A percentile compares a stretch with the other conserved stretches of the same genome.
Conservation (phyloP, 1,140 invertebrate species). For the Antheraea mylitta region DNA sequence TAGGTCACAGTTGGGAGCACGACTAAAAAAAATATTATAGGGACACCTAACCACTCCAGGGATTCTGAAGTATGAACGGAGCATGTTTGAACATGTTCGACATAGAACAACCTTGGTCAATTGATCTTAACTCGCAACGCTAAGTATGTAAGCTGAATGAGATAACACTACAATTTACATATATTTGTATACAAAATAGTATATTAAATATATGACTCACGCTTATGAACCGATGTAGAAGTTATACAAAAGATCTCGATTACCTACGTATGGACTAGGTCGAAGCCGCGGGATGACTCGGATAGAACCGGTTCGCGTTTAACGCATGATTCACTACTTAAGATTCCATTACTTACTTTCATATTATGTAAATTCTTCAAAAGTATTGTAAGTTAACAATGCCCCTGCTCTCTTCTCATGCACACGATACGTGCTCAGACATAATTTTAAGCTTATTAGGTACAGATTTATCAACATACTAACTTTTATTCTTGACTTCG, state of each 20-base stretch:
- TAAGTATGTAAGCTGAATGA: slow-evolving; percentile 11
- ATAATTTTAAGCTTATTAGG: neutral
- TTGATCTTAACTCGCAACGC: slow-evolving; percentile 9
- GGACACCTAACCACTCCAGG: no score
- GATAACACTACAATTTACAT: slow-evolving; percentile 10
- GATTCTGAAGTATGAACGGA: neutral
- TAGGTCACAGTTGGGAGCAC: no score
- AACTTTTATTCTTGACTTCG: no score
- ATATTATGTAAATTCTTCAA: slow-evolving; percentile 5
- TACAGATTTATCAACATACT: no score
- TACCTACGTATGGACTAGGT: neutral
- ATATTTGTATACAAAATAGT: slow-evolving; percentile 19
- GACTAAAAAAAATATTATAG: no score
- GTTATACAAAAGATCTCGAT: slow-evolving; percentile 3
- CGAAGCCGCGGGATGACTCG: neutral
- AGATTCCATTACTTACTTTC: slow-evolving; percentile 2
- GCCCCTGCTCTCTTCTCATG: neutral
- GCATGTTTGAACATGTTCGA: slow-evolving; percentile 28
- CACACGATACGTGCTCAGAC: neutral
- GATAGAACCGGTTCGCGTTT: neutral
- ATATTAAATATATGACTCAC: slow-evolving; percentile 6
- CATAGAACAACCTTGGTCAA: slow-evolving; percentile 15
- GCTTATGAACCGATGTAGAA: slow-evolving; percentile 8
- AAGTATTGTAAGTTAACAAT: slow-evolving; percentile 1
- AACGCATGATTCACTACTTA: slow-evolving; percentile 2